Evolutionary conservation across 2,113 vertebrate species (phyloP).

Genomic region (Dasypus novemcinctus): DNA sequence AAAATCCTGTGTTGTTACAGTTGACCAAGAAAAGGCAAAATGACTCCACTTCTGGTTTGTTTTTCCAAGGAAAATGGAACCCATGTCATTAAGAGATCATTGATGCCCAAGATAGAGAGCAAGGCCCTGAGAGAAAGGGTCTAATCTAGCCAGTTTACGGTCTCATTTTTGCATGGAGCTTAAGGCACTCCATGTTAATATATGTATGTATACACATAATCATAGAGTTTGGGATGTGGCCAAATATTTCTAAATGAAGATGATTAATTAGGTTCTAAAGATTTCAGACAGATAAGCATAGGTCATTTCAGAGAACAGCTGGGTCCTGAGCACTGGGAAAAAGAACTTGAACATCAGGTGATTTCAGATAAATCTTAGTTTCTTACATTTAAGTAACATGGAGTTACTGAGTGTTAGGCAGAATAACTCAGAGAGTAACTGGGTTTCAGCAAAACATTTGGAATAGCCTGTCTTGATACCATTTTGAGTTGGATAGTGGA

Average conservation of each 20-base stretch:
- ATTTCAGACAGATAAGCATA: not conserved
- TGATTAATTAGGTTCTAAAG: not conserved
- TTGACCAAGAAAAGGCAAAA: not conserved
- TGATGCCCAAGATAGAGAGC: not conserved
- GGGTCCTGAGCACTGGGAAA: not conserved
- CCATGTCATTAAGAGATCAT: too few relatives aligned
- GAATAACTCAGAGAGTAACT: not conserved
- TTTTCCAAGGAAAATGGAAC: not conserved
- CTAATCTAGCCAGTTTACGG: not conserved
- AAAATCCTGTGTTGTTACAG: too few relatives aligned
- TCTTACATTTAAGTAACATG: not conserved
- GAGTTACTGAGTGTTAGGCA: not conserved
- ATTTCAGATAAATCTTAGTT: not conserved
- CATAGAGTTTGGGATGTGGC: not conserved
- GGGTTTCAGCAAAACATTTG: not conserved
- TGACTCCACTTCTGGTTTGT: not conserved
- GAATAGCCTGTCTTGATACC: not conserved
- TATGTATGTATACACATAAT: not conserved
- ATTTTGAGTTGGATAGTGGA: accelerated
- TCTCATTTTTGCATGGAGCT: not conserved
- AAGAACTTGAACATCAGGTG: not conserved
- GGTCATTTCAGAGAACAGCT: not conserved
- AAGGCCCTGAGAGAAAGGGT: not conserved
- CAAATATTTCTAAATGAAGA: not conserved
- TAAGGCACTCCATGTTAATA: not conserved